These are phyloP conservation scores for Sciurus niger DNA, from an alignment of 2,113 vertebrate genomes.

Conservation along the genomic window DNA sequence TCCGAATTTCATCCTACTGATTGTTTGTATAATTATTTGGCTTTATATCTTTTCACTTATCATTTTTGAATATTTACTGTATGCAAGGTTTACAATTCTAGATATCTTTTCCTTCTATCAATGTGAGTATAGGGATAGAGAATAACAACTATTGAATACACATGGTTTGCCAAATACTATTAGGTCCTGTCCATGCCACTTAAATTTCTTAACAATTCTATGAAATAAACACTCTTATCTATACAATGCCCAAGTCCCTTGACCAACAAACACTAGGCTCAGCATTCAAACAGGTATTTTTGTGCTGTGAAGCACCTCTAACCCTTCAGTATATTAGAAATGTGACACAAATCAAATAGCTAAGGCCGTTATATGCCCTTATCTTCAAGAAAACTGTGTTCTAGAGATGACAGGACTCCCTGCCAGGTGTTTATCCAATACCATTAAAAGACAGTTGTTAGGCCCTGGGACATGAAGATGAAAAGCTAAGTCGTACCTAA, in stretches of 20 bases:
- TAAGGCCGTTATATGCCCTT: background rate
- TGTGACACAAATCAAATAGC: background rate
- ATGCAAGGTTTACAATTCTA: background rate
- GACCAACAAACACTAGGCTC: background rate
- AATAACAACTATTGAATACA: background rate
- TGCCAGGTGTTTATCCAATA: background rate
- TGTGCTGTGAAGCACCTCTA: constrained; percentile 33
- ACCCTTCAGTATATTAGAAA: constrained; percentile 4
- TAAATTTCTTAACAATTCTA: constrained; percentile 13
- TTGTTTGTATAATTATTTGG: background rate
- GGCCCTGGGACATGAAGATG: background rate
- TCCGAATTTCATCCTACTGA: background rate
- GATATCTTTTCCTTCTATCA: background rate
- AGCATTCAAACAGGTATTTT: background rate
- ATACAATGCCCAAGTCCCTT: background rate
- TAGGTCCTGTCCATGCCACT: background rate
- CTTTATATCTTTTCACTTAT: background rate
- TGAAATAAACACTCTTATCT: constrained; percentile 18
- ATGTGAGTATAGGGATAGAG: background rate
- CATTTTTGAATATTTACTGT: background rate
- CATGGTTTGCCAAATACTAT: background rate
- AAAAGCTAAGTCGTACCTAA: background rate
- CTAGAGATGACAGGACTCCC: background rate
- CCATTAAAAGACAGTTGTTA: background rate
- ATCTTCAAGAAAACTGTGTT: constrained; percentile 10